Evolutionary conservation across 2,113 vertebrate species (phyloP), one percentile per base, ranked within the genome.

Genomic region (Amia ocellicauda): DNA sequence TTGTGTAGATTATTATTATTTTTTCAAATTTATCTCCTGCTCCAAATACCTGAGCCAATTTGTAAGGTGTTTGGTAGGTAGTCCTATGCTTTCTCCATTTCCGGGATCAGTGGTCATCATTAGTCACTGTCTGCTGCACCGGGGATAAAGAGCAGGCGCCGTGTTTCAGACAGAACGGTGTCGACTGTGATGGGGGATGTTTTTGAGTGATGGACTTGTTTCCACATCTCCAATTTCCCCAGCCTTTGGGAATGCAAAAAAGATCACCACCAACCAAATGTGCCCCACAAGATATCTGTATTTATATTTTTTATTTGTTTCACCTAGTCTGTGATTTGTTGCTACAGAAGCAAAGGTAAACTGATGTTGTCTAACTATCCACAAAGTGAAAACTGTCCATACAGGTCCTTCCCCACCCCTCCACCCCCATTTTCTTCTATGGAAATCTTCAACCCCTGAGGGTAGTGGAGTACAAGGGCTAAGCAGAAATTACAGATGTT

Each of bases 21-120:
- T 77, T 67, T 77, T 70, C 79, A 83, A 11, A 78, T 85, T 83
- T 83, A 69, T 74, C 73, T 77, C 81, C 80, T 78, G 79, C 81
- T 80, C 74, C 74, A 80, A 72, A 69, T 72, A 75, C 79, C 84
- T 81, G 69, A 73, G 79, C 83, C 85, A 85, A 87, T 88, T 88
- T 89, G 88, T 90, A 87, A 89, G 81, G 83, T 85, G 83, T 88
- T 86, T 80, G 73, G 84, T 82, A 77, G 74, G 70, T 74, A 78
- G 77, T 88, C 83, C 83, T 83, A 55, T 68, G 83, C 81, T 10
- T 36, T 83, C 81, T 79, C 75, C 71, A 66, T 83, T 81, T 74
- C 83, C 74, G 76, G 70, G 78, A 75, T 74, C 65, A n/a, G 69
- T 75, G 66, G 78, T 69, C 73, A 77, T 77, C 76, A 88, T 88